Percentiles rank a stretch among this genome's conserved stretches.
Evolutionary conservation across 1,140 invertebrate species (phyloP).

Genomic region (Drosophila trapezifrons): DNA sequence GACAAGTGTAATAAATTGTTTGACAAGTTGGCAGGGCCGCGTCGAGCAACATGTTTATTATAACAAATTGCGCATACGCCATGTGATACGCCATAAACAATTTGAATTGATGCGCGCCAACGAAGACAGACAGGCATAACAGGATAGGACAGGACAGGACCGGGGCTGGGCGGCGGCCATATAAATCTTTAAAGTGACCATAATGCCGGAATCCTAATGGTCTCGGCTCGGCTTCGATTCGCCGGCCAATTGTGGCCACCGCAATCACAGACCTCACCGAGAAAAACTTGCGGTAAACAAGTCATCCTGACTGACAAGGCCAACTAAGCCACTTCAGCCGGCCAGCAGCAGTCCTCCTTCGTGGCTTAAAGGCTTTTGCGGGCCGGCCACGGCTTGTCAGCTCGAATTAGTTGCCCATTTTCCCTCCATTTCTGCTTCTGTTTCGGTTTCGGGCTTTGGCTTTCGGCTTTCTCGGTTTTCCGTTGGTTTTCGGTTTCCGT

Average conservation of each 20-base stretch:
- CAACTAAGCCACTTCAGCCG: constrained; percentile 43
- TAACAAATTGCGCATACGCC: constrained; percentile 79
- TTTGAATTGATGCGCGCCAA: constrained; percentile 62
- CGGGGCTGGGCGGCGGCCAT: neutral
- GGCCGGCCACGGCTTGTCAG: constrained; percentile 64
- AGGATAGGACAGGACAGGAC: neutral
- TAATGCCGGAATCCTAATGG: constrained; percentile 25
- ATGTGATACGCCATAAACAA: constrained; percentile 71
- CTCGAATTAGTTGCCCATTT: constrained; percentile 67
- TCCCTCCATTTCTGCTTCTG: constrained; percentile 20
- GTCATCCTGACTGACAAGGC: constrained; percentile 58
- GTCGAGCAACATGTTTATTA: constrained; percentile 78
- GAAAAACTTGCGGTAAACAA: constrained; percentile 65
- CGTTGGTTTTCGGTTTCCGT: constrained; percentile 26
- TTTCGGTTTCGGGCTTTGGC: constrained; percentile 6
- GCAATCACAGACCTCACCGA: constrained; percentile 28
- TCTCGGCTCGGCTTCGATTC: constrained; percentile 1
- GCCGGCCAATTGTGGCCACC: constrained; percentile 30
- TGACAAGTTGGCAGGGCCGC: constrained; percentile 71
- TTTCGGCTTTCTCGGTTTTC: constrained; percentile 15
- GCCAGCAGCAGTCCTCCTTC: constrained; percentile 15
- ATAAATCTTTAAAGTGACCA: constrained; percentile 73
- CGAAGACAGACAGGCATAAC: neutral
- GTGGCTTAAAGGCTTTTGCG: constrained; percentile 66
- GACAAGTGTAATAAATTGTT: constrained; percentile 74